These are phyloP conservation scores for Doris montereyensis DNA, from an alignment of 2,888 invertebrate genomes.

Conservation along the genomic window DNA sequence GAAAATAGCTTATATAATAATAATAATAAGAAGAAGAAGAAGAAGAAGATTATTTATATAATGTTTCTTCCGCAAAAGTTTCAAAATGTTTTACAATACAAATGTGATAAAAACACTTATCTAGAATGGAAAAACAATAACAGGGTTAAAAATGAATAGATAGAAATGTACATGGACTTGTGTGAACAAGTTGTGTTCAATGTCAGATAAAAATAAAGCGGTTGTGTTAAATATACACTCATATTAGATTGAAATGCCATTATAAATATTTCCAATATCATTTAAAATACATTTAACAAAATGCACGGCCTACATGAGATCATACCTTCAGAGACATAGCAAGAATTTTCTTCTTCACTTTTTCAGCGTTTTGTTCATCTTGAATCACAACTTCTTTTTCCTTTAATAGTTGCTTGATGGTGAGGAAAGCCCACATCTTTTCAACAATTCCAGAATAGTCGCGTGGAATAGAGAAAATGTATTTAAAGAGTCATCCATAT, in stretches of 20 bases:
- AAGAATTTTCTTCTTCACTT: conserved; percentile 46
- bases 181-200: not conserved
- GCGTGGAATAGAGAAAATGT: conserved; percentile 41
- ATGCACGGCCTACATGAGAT: not conserved
- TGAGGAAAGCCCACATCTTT: conserved; percentile 62
- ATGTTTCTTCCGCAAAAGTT: too few species aligned
- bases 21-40: too few species aligned
- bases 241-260: too few species aligned
- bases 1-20: too few species aligned
- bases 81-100: too few species aligned
- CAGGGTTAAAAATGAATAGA: not conserved
- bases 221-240: not conserved
- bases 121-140: too few species aligned
- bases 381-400: conserved; percentile 46
- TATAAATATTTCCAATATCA: too few species aligned
- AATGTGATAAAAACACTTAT: too few species aligned
- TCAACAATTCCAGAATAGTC: conserved; percentile 52
- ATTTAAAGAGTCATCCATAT: not conserved
- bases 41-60: too few species aligned
- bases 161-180: not conserved
- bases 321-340: conserved; percentile 57
- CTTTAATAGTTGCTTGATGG: conserved; percentile 57
- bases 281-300: too few species aligned
- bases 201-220: not conserved
- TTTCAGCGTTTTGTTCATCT: conserved; percentile 25